Evolutionary conservation across 37 sponge, comb jelly and placozoan genomes (phyloP), one percentile per base, ranked within the genome.

Genomic region (Aphrocallistes beatrix): DNA sequence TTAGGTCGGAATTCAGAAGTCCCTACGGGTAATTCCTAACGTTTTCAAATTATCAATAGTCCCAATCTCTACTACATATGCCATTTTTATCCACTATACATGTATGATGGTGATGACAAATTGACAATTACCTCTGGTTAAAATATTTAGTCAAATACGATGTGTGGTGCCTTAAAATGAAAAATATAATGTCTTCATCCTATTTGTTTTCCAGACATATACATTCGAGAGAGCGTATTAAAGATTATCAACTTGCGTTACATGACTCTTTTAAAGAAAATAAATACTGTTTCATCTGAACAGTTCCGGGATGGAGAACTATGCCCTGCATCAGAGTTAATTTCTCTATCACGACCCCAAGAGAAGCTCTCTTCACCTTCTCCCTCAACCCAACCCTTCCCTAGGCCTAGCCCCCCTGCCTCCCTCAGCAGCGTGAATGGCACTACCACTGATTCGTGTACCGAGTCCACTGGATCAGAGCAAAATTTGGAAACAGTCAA

Each of bases 181-280:
- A n/a, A n/a, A n/a, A n/a, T n/a, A n/a, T n/a, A n/a, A n/a, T n/a
- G n/a, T n/a, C n/a, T n/a, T n/a, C n/a, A n/a, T n/a, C n/a, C n/a
- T n/a, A n/a, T n/a, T n/a, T n/a, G n/a, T n/a, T n/a, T n/a, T n/a
- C n/a, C 75, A 60, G 75, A 60, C n/a, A 60, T 60, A 3, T 28
- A 60, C 75, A 60, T 60, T 30, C 10, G 75, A 60, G 75, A 60
- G 75, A 60, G 75, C n/a, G 75, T 60, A 32, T 30, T 60, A 60
- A 30, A 60, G 21, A 60, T 60, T 25, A 60, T 60, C 75, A 60
- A 30, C 21, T 30, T 60, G 75, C 75, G 25, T 32, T 60, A 60
- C n/a, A 60, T 60, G 75, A 19, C 3, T 19, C 10, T 25, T 25
- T 60, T 60, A 19, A 60, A 60, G 34, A 60, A 60, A 30, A 30